These are phyloP conservation scores for Phoxinus dragarum DNA, from an alignment of 2,797 vertebrate species.

Conservation along the genomic window DNA sequence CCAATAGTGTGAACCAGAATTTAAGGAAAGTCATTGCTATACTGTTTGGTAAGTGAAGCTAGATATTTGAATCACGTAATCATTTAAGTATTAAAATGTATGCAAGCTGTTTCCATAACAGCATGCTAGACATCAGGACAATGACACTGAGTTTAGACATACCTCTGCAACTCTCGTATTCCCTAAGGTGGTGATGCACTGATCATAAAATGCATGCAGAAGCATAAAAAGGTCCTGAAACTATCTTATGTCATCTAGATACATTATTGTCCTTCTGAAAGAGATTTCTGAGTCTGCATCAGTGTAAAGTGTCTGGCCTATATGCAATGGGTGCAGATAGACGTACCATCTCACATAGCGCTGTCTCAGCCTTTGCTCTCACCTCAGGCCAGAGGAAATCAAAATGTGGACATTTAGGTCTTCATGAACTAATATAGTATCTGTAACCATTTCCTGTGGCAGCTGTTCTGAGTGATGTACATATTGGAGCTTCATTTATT, in stretches of 20 bases:
- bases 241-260: constrained; percentile 6
- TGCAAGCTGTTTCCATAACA: not conserved
- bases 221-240: not conserved
- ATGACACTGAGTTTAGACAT: constrained; percentile 4
- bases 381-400: constrained; percentile 8
- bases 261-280: constrained; percentile 12
- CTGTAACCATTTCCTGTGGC: constrained; percentile 18
- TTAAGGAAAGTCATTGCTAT: not conserved
- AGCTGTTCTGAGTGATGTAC: not conserved
- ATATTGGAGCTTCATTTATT: constrained; percentile 19
- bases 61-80: not conserved
- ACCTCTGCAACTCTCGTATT: constrained; percentile 2
- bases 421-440: constrained; percentile 5
- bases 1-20: not conserved
- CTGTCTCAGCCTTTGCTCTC: constrained; percentile 7
- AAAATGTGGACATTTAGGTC: constrained; percentile 8
- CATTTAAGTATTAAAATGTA: not conserved
- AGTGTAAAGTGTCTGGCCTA: constrained; percentile 13
- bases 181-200: not conserved
- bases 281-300: constrained; percentile 30
- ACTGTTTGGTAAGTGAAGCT: not conserved
- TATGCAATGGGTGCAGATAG: constrained; percentile 11
- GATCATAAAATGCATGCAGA: constrained; percentile 22
- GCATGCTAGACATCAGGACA: not conserved
- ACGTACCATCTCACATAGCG: constrained; percentile 11